A percentile compares a stretch with the other conserved stretches of the same genome.
phyloP scores from a whole-genome alignment of 2,888 invertebrate genomes.

The Agrotis ipsilon region DNA sequence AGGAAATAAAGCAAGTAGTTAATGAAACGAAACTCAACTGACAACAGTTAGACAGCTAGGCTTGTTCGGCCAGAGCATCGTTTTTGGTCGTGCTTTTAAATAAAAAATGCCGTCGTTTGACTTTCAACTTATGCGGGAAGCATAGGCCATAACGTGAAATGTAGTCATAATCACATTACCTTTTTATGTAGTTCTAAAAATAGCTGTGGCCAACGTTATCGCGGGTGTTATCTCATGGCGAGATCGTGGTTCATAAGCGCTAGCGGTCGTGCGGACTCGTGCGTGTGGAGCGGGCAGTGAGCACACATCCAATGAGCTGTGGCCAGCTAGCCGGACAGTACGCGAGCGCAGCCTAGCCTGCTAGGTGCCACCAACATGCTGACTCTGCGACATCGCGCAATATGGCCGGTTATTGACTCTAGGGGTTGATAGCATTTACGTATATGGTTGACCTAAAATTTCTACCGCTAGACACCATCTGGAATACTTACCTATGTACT shows the following conservation, averaged over 20 bases:
- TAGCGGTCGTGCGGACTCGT: slow-evolving; percentile 65
- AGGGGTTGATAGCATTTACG: slow-evolving; percentile 54
- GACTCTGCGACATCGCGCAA: slow-evolving; percentile 38
- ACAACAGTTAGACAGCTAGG: slow-evolving; percentile 23
- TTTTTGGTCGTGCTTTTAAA: slow-evolving; percentile 27
- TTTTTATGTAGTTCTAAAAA: slow-evolving; percentile 89
- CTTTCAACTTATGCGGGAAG: slow-evolving; percentile 39
- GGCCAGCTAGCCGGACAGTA: slow-evolving; percentile 49
- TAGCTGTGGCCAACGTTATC: slow-evolving; percentile 86
- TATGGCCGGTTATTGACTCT: slow-evolving; percentile 70
- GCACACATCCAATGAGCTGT: slow-evolving; percentile 60
- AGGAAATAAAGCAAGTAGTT: slow-evolving; percentile 47
- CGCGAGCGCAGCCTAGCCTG: slow-evolving; percentile 41
- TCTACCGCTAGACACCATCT: background rate
- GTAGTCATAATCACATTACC: slow-evolving; percentile 82
- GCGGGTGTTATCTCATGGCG: slow-evolving; percentile 88
- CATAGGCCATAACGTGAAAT: slow-evolving; percentile 70
- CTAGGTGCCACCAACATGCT: slow-evolving; percentile 53
- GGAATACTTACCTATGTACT: too few relatives aligned
- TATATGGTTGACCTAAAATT: slow-evolving; percentile 25
- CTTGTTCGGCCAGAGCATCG: slow-evolving; percentile 12
- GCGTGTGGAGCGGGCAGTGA: slow-evolving; percentile 57
- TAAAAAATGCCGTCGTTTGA: slow-evolving; percentile 19
- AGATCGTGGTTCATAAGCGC: slow-evolving; percentile 75
- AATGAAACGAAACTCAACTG: slow-evolving; percentile 46